Evolutionary conservation across 2,113 vertebrate genomes (phyloP).

Genomic region (Cyphomyrus plagiostoma): DNA sequence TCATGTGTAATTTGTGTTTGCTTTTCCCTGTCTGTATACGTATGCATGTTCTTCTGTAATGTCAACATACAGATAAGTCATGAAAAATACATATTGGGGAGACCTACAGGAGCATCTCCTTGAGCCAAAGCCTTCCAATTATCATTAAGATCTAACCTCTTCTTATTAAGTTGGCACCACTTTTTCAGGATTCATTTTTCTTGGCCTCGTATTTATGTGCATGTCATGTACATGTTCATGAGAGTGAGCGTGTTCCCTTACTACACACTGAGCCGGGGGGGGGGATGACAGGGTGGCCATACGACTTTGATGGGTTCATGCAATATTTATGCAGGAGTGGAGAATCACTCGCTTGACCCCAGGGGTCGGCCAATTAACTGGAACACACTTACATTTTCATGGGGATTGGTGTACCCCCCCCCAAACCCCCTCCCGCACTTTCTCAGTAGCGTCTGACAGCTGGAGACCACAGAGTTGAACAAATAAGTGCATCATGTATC

Average conservation of each 20-base stretch:
- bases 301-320: constrained; percentile 60
- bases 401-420: constrained; percentile 69
- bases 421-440: background rate
- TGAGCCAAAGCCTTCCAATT: background rate
- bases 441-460: constrained; percentile 40
- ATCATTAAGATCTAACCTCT: background rate
- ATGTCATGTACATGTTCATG: background rate
- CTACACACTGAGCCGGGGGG: background rate
- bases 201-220: background rate
- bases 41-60: background rate
- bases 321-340: constrained; percentile 78
- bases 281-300: constrained; percentile 38
- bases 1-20: constrained; percentile 32
- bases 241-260: background rate
- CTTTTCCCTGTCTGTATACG: background rate
- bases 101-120: background rate
- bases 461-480: background rate
- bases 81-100: background rate
- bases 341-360: constrained; percentile 72
- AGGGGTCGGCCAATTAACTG: constrained; percentile 81
- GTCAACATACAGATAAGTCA: background rate
- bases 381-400: constrained; percentile 67
- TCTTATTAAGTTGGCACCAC: background rate
- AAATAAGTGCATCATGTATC: constrained; percentile 4
- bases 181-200: background rate